These are phyloP conservation scores for Macquaria australasica DNA, from an alignment of 2,113 vertebrate genomes.

Conservation along the genomic window DNA sequence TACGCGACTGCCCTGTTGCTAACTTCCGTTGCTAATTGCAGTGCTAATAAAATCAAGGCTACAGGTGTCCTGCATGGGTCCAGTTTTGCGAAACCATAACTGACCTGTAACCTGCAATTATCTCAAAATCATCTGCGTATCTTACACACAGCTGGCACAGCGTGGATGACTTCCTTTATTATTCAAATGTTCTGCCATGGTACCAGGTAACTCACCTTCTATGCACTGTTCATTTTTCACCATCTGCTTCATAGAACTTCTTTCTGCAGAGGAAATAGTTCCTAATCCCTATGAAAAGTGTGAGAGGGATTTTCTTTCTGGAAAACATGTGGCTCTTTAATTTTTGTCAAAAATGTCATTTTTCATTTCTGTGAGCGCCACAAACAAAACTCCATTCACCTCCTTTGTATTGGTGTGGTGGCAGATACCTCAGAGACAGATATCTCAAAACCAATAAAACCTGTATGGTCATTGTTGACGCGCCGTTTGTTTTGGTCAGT, in stretches of 20 bases:
- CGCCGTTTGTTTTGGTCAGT: no score
- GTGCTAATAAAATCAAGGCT: background rate
- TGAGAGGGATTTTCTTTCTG: background rate
- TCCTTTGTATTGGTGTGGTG: background rate
- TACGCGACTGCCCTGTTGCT: background rate
- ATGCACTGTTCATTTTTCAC: background rate
- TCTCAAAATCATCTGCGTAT: background rate
- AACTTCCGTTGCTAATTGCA: background rate
- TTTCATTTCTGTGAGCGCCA: background rate
- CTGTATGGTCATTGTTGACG: background rate
- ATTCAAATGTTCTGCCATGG: background rate
- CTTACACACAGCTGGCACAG: background rate
- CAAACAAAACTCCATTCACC: background rate
- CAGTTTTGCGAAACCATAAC: background rate
- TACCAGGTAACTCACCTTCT: background rate
- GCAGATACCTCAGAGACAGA: background rate
- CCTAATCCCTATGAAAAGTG: background rate
- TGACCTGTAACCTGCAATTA: background rate
- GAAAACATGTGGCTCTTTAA: background rate
- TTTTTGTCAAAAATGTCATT: background rate
- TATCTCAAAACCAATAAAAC: background rate
- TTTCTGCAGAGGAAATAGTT: background rate
- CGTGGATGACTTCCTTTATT: background rate
- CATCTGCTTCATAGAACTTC: background rate
- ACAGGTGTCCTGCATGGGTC: background rate